A percentile compares a stretch with the other conserved stretches of the same genome.
phyloP scores from a whole-genome alignment of 2,888 invertebrate genomes.

The Phaonia tiefii region DNA sequence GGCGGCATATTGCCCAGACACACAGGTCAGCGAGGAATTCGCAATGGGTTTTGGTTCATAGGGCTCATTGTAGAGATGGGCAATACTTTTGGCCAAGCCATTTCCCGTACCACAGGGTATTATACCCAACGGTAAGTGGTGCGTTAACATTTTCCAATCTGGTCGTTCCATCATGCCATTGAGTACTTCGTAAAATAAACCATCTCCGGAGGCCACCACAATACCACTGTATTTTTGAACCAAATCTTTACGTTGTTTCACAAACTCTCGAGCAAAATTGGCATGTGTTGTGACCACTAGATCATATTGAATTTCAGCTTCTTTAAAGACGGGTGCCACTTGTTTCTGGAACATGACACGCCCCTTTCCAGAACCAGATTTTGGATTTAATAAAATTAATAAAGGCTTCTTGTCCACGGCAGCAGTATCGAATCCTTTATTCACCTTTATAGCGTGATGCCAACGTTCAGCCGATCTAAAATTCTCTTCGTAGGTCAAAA shows the following conservation, averaged over 20 bases:
- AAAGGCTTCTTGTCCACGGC: slow-evolving; percentile 76
- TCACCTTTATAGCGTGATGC: slow-evolving; percentile 88
- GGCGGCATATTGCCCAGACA: slow-evolving; percentile 86
- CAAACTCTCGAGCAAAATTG: slow-evolving; percentile 91
- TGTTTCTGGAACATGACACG: slow-evolving; percentile 91
- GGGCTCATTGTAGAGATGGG: slow-evolving; percentile 89
- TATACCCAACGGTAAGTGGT: slow-evolving; percentile 91
- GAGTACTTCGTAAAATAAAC: slow-evolving; percentile 89
- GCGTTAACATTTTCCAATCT: slow-evolving; percentile 91
- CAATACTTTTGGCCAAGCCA: slow-evolving; percentile 93
- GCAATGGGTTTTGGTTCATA: slow-evolving; percentile 90
- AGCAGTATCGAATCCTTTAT: slow-evolving; percentile 80
- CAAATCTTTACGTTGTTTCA: slow-evolving; percentile 85
- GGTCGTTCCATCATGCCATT: slow-evolving; percentile 95
- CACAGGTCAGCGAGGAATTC: slow-evolving; percentile 89
- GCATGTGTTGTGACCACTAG: slow-evolving; percentile 92
- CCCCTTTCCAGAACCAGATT: slow-evolving; percentile 95
- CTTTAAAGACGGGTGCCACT: slow-evolving; percentile 91
- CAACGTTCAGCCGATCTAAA: slow-evolving; percentile 90
- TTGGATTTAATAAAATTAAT: slow-evolving; percentile 94
- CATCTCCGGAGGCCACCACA: slow-evolving; percentile 90
- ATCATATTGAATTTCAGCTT: slow-evolving; percentile 93
- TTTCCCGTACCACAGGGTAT: slow-evolving; percentile 99
- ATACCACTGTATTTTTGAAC: slow-evolving; percentile 82
- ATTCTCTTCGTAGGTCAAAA: slow-evolving; percentile 91